Evolutionary conservation across 2,113 vertebrate genomes (phyloP).

Genomic region (Bubo bubo): DNA sequence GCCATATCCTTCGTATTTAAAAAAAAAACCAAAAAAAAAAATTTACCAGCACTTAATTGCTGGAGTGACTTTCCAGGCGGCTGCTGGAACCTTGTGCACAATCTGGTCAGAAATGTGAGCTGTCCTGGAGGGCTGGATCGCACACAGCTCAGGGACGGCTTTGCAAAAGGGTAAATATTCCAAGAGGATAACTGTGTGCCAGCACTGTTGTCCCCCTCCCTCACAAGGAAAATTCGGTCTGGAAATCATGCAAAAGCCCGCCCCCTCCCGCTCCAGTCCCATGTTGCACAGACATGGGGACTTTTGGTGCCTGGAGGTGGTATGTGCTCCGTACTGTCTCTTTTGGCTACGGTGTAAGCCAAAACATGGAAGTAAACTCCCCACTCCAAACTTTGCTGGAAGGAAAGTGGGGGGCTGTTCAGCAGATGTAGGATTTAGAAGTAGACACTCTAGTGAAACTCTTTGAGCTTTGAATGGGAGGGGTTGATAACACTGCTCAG

Average conservation of each 20-base stretch:
- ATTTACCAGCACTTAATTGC: slow-evolving; percentile 66
- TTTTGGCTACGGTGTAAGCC: not conserved
- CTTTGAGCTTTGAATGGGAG: not conserved
- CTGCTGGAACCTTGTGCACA: slow-evolving; percentile 60
- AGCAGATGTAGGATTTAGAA: not conserved
- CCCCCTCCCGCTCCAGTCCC: not conserved
- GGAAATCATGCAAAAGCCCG: slow-evolving; percentile 15
- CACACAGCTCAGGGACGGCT: slow-evolving; percentile 14
- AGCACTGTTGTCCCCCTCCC: not conserved
- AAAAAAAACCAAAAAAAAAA: not conserved
- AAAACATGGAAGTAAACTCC: slow-evolving; percentile 32
- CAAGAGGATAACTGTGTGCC: not conserved
- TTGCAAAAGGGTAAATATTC: not conserved
- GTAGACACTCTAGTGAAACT: not conserved
- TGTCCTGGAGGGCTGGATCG: slow-evolving; percentile 42
- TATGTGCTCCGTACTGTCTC: not conserved
- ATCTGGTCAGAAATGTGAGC: slow-evolving; percentile 65
- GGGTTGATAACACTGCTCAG: not conserved
- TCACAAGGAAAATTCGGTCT: not conserved
- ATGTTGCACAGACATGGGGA: not conserved
- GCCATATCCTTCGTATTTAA: slow-evolving; percentile 57
- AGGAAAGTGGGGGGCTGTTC: not conserved
- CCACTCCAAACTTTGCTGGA: slow-evolving; percentile 33
- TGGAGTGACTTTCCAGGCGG: slow-evolving; percentile 67
- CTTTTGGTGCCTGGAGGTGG: slow-evolving; percentile 9